Base-by-base conservation (phyloP, 2,797 vertebrate genomes). In the Sorex maritimensis region DNA sequence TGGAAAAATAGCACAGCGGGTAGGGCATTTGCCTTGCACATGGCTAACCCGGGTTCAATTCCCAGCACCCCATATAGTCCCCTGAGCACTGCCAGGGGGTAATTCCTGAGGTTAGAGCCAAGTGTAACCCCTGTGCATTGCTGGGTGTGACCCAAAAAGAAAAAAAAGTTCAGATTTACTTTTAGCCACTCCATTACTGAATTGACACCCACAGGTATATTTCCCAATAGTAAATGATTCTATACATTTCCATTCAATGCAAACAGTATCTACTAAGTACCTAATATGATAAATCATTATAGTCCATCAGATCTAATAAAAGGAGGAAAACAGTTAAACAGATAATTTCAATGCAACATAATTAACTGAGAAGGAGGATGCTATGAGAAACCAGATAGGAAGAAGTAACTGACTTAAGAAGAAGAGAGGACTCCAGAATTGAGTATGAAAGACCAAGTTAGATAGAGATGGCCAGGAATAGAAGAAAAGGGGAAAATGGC, bases 191-290 rank as follows among this genome's bases (percentile, higher is more conserved):
- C 19, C n/a, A 28, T 74, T 87, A 24, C 38, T 69, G 44, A 91
- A 2, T 82, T 81, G 72, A 61, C 17, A 91, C 10, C 28, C 46
- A 58, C 24, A 75, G 68, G 23, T 14, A 61, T 75, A 63, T 80
- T 82, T 81, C 38, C 5, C 67, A 5, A 73, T 88, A 93, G 26
- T 23, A 75, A 85, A 86, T 7, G 34, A 8, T 19, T 12, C 10
- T 84, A 17, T 95, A 72, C 34, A 38, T 91, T 90, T 28, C 61
- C 75, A 26, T 77, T 85, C 91, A 91, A 61, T 77, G 80, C 34
- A 80, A 91, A 13, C 55, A 94, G 74, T 21, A 78, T 58, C 87
- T 90, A 79, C 55, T 87, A 78, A 92, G 8, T 69, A 41, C 74
- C 82, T 81, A 71, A 26, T 9, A 38, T 44, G 26, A 5, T 58